These are phyloP conservation scores for Paratilapia polleni DNA, from an alignment of 2,113 vertebrate genomes.

Conservation along the genomic window DNA sequence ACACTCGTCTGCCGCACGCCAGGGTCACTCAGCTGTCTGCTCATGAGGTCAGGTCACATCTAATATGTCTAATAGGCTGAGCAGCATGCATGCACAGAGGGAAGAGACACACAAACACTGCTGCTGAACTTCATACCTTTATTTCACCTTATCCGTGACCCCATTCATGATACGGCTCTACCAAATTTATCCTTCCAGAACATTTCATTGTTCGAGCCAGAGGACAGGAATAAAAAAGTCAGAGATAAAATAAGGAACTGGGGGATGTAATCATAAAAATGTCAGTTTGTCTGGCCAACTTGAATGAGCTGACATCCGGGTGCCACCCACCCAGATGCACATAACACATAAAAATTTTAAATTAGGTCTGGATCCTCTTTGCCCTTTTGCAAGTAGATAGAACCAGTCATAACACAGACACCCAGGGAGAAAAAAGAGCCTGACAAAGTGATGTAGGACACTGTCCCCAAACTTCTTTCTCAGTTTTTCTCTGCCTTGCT, in stretches of 20 bases:
- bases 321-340: constrained; percentile 5
- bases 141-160: constrained; percentile 25
- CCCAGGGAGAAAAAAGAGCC: not conserved
- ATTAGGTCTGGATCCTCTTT: constrained; percentile 27
- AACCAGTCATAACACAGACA: constrained; percentile 35
- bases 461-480: not conserved
- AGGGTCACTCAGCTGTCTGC: constrained; percentile 64
- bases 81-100: not conserved
- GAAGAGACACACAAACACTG: not conserved
- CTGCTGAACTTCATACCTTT: constrained; percentile 19
- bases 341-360: constrained; percentile 38
- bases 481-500: constrained; percentile 6
- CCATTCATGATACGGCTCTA: constrained; percentile 25
- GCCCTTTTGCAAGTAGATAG: constrained; percentile 11
- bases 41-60: constrained; percentile 54
- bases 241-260: constrained; percentile 17
- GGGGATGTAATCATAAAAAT: constrained; percentile 45
- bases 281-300: constrained; percentile 32
- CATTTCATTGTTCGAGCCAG: constrained; percentile 33
- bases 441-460: constrained; percentile 36
- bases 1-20: constrained; percentile 34
- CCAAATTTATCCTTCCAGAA: not conserved
- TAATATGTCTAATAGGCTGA: constrained; percentile 56
- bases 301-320: constrained; percentile 16
- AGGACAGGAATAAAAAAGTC: constrained; percentile 1